These are phyloP conservation scores for Synergus gifuensis DNA, from an alignment of 2,888 invertebrate species.

Conservation along the genomic window DNA sequence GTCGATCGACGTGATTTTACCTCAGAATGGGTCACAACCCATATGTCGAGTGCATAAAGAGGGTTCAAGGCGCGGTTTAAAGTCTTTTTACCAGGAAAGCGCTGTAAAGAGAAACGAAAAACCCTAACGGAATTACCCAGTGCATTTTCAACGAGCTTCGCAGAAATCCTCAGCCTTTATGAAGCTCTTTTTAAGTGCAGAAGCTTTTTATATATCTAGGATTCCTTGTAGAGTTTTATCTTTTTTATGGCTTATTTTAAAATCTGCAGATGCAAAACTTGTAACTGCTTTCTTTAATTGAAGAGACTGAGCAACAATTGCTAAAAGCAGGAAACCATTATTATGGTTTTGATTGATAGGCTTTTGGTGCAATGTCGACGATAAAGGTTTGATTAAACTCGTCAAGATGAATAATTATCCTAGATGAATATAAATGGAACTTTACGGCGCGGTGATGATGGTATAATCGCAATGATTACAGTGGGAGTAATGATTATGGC, in stretches of 20 bases:
- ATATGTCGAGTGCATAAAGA: constrained; percentile 37
- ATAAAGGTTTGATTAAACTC: constrained; percentile 38
- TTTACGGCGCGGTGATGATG: constrained; percentile 29
- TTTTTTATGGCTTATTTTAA: background rate
- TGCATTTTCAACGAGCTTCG: constrained; percentile 8
- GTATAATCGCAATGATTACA: constrained; percentile 17
- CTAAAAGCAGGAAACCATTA: constrained; percentile 17
- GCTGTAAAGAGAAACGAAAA: background rate
- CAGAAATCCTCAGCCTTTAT: constrained; percentile 9
- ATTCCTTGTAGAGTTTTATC: background rate
- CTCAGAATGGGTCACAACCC: constrained; percentile 49
- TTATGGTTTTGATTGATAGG: constrained; percentile 1
- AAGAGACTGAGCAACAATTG: background rate
- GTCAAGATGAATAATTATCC: constrained; percentile 39
- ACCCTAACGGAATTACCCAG: constrained; percentile 18
- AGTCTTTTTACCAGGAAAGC: constrained; percentile 20
- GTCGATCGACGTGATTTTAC: constrained; percentile 56
- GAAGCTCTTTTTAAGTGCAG: background rate
- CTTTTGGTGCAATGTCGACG: constrained; percentile 14
- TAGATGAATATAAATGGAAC: constrained; percentile 33
- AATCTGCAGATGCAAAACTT: too few species aligned
- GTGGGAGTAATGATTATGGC: constrained; percentile 12
- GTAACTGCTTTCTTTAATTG: background rate
- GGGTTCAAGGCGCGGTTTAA: constrained; percentile 34
- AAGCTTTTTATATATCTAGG: constrained; percentile 1